Percentiles rank a stretch among this genome's conserved stretches.
Conservation (phyloP, 2,113 vertebrate genomes). For the Oncorhynchus mykiss region DNA sequence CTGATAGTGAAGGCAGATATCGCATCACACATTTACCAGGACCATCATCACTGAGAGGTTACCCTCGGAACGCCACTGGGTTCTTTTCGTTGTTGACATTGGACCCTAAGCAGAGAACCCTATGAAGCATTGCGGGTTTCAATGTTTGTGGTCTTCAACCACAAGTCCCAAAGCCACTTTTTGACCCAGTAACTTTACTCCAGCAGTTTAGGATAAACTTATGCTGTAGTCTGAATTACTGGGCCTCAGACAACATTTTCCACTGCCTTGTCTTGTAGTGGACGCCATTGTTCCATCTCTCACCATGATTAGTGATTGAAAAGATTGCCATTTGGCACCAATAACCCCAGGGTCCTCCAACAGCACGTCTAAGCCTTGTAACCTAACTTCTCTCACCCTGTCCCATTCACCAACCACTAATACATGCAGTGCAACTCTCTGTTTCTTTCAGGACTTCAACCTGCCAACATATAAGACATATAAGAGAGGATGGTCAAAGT, state of each 20-base stretch:
- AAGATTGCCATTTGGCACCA: too few relatives aligned
- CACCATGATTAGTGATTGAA: too few relatives aligned
- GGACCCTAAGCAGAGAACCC: neutral
- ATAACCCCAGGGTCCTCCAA: neutral
- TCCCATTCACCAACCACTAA: too few relatives aligned
- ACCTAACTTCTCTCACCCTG: too few relatives aligned
- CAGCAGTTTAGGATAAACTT: too few relatives aligned
- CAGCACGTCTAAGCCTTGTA: neutral
- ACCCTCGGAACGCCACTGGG: neutral
- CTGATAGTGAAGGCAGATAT: neutral
- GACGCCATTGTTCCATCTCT: too few relatives aligned
- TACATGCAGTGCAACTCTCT: too few relatives aligned
- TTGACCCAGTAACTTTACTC: neutral
- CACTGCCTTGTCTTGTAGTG: neutral
- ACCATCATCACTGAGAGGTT: neutral
- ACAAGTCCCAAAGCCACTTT: neutral
- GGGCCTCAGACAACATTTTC: constrained; percentile 11
- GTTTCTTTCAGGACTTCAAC: too few relatives aligned
- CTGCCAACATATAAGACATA: too few relatives aligned
- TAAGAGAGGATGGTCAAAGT: too few relatives aligned
- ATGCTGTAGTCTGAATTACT: too few relatives aligned
- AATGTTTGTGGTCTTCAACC: neutral
- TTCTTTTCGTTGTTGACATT: constrained; percentile 2
- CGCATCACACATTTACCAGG: neutral
- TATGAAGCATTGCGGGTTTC: constrained; percentile 6